A percentile compares a stretch with the other conserved stretches of the same genome.
These are phyloP conservation scores for Parazoanthus swiftii DNA, from an alignment of 92 coral and sea anemone species.

Conservation along the genomic window DNA sequence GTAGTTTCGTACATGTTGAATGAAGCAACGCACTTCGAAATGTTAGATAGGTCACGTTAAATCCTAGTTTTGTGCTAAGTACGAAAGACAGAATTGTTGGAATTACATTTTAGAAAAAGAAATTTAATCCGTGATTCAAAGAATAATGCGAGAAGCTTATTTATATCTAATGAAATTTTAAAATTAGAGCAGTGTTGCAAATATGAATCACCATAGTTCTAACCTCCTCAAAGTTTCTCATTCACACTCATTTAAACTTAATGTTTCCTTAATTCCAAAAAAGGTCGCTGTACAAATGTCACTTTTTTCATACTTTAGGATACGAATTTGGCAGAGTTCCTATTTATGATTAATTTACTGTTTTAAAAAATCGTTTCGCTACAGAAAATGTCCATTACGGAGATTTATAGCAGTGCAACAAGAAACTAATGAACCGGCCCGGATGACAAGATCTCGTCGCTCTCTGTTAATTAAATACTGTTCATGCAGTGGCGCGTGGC, in stretches of 20 bases:
- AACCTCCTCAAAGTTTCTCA: neutral
- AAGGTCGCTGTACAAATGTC: neutral
- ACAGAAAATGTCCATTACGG: neutral
- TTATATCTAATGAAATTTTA: neutral
- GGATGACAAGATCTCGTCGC: neutral
- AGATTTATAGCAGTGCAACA: neutral
- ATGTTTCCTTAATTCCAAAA: neutral
- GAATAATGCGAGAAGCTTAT: neutral
- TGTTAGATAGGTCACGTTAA: no score
- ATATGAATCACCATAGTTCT: neutral
- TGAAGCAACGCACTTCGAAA: neutral
- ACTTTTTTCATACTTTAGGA: neutral
- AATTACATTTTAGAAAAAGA: no score
- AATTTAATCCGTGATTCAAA: no score
- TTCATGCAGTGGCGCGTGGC: neutral
- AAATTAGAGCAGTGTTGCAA: neutral
- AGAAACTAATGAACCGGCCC: constrained; percentile 2
- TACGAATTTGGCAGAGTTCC: constrained; percentile 7
- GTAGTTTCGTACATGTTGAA: neutral
- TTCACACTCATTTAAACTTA: neutral
- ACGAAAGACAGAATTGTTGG: no score
- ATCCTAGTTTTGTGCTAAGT: neutral
- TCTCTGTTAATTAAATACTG: neutral
- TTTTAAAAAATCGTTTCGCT: constrained; percentile 11
- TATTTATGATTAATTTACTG: neutral